These are phyloP conservation scores for Lochmaea capreae DNA, from an alignment of 2,888 invertebrate genomes.

Conservation along the genomic window DNA sequence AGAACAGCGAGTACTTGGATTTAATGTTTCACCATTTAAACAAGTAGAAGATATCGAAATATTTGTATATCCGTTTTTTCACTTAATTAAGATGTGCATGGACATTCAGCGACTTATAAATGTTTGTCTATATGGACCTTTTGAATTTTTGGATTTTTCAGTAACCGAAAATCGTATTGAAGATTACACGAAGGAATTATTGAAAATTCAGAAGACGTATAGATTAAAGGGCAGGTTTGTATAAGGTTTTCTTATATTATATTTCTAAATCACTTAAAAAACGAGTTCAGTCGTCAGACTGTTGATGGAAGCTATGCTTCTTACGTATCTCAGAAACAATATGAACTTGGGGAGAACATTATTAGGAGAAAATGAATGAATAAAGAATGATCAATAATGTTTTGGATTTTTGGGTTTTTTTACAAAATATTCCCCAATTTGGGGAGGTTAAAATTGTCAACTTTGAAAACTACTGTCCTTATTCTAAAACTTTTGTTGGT, in stretches of 20 bases:
- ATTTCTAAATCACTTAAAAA: too few species aligned
- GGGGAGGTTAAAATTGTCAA: too few species aligned
- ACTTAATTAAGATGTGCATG: conserved; percentile 75
- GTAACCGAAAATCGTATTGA: conserved; percentile 85
- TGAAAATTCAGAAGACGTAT: conserved; percentile 82
- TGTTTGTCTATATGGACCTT: conserved; percentile 94
- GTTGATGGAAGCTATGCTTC: too few species aligned
- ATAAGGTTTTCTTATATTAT: neutral
- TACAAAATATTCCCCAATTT: too few species aligned
- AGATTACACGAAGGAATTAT: conserved; percentile 82
- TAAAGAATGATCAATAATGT: too few species aligned
- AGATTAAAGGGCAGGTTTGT: conserved; percentile 73
- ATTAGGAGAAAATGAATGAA: too few species aligned
- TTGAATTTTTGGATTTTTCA: conserved; percentile 84
- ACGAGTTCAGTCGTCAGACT: too few species aligned
- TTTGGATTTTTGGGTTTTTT: too few species aligned
- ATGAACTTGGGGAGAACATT: too few species aligned
- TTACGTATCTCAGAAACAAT: too few species aligned
- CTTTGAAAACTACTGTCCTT: too few species aligned
- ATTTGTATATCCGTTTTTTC: conserved; percentile 77
- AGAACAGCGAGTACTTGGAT: conserved; percentile 89
- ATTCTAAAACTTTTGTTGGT: too few species aligned
- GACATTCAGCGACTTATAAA: conserved; percentile 85
- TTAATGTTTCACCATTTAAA: conserved; percentile 80
- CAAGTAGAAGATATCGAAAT: conserved; percentile 83